Conservation (phyloP, 2,797 vertebrate species). For the Phaenicophaeus curvirostris region DNA sequence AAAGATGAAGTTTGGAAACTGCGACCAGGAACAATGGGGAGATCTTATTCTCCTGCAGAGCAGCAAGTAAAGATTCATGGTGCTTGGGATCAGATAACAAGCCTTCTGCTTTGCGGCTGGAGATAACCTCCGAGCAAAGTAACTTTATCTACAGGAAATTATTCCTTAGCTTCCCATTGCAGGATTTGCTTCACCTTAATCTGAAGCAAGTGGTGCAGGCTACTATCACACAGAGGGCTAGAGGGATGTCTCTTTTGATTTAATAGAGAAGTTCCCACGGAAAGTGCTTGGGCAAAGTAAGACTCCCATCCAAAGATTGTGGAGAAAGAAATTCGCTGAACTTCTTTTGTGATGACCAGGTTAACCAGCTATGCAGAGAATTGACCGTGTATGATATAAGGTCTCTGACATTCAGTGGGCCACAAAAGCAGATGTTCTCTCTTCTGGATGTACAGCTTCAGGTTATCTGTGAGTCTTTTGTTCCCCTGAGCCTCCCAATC, state of each 20-base stretch:
- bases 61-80: constrained; percentile 31
- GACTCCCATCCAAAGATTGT: constrained; percentile 18
- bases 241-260: constrained; percentile 49
- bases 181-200: constrained; percentile 58
- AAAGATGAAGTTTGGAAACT: background rate
- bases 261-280: constrained; percentile 13
- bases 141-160: constrained; percentile 58
- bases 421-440: background rate
- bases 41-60: constrained; percentile 13
- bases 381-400: background rate
- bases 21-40: background rate
- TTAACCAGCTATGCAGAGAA: constrained; percentile 35
- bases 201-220: constrained; percentile 25
- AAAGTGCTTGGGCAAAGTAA: background rate
- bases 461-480: background rate
- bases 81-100: constrained; percentile 49
- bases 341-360: background rate
- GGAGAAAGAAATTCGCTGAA: constrained; percentile 20
- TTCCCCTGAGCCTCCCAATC: background rate
- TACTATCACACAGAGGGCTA: constrained; percentile 18
- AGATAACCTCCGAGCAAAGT: constrained; percentile 61
- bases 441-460: background rate
- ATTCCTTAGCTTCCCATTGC: constrained; percentile 58
- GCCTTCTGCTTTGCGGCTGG: constrained; percentile 45
- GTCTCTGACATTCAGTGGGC: background rate